Percentiles rank a stretch among this genome's conserved stretches.
Conservation (phyloP, 92 coral and sea anemone genomes). For the Porites rus region DNA sequence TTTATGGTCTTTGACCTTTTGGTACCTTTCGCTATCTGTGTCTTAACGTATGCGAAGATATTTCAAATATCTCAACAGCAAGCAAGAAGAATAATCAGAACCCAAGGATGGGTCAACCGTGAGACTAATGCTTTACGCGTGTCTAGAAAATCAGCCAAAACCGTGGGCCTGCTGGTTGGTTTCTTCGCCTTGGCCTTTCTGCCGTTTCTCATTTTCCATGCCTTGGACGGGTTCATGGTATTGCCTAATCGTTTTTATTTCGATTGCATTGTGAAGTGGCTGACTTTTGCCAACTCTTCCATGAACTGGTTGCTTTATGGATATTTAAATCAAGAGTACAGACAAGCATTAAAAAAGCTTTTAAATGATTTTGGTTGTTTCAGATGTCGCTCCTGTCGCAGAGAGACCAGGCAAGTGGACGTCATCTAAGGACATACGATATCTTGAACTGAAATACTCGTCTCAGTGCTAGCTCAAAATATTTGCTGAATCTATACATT, state of each 20-base stretch:
- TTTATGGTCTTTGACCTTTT: slow-evolving; percentile 40
- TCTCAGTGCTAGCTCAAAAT: too few relatives aligned
- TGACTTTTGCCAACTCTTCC: slow-evolving; percentile 40
- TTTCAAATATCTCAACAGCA: slow-evolving; percentile 52
- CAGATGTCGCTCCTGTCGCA: not conserved
- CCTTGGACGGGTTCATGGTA: slow-evolving; percentile 20
- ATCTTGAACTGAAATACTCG: too few relatives aligned
- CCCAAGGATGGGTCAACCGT: not conserved
- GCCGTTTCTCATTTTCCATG: slow-evolving; percentile 45
- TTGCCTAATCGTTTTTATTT: slow-evolving; percentile 12
- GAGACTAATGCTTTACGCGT: not conserved
- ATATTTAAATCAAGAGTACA: not conserved
- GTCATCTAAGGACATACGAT: too few relatives aligned
- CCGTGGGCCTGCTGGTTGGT: slow-evolving; percentile 57
- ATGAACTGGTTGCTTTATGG: slow-evolving; percentile 65
- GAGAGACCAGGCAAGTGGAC: not conserved
- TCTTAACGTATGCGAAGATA: slow-evolving; percentile 40
- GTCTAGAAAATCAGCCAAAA: slow-evolving; percentile 43
- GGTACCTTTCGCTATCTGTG: slow-evolving; percentile 47
- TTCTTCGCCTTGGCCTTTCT: slow-evolving; percentile 41
- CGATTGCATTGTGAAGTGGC: slow-evolving; percentile 43
- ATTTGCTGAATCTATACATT: too few relatives aligned
- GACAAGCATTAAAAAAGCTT: not conserved
- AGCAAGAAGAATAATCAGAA: slow-evolving; percentile 18
- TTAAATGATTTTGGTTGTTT: not conserved